phyloP scores from a whole-genome alignment of 2,888 invertebrate genomes.

The Heliconius erato region DNA sequence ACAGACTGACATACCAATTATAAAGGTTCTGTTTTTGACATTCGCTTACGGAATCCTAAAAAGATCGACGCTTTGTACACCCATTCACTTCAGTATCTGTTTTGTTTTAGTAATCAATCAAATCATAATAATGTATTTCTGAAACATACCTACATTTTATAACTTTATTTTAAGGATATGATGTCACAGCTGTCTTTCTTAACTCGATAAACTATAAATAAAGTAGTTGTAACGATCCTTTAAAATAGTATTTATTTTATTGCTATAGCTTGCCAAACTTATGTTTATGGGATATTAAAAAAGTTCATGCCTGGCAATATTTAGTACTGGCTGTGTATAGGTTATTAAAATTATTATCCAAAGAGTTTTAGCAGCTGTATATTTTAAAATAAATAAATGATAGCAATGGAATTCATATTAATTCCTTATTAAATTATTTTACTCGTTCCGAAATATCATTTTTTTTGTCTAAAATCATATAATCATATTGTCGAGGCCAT shows the following conservation, averaged over 20 bases:
- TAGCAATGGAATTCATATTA: too few relatives aligned
- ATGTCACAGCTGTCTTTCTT: slow-evolving; percentile 16
- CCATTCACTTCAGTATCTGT: neutral
- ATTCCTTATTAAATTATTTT: too few relatives aligned
- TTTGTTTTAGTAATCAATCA: neutral
- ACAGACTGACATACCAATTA: too few relatives aligned
- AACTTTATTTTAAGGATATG: neutral
- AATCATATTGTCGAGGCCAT: too few relatives aligned
- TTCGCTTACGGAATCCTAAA: too few relatives aligned
- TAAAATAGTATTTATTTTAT: slow-evolving; percentile 29
- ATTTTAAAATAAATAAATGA: neutral
- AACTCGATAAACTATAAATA: slow-evolving; percentile 13
- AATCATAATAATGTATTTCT: neutral
- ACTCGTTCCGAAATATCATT: too few relatives aligned
- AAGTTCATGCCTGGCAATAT: neutral
- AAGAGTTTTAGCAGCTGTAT: neutral
- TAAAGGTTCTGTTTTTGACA: too few relatives aligned
- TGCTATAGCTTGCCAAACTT: slow-evolving; percentile 2
- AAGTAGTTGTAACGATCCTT: slow-evolving; percentile 16
- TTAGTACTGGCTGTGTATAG: neutral
- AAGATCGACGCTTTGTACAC: too few relatives aligned
- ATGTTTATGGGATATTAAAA: slow-evolving; percentile 25
- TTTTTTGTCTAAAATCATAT: too few relatives aligned
- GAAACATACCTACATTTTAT: neutral
- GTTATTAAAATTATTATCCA: neutral